Evolutionary conservation across 2,113 vertebrate genomes (phyloP).

Genomic region (Canis aureus): DNA sequence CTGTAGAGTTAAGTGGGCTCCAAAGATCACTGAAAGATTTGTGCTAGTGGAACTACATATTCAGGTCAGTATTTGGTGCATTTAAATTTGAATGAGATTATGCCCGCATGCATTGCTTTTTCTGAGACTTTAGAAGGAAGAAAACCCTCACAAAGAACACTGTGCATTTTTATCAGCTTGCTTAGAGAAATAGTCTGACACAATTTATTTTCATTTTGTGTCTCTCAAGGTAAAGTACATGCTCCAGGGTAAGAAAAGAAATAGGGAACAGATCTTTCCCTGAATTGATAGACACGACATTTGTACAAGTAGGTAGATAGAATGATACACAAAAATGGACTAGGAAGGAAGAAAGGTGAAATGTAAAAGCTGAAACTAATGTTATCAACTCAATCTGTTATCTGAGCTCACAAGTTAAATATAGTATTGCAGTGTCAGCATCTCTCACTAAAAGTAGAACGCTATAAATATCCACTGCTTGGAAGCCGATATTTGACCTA

Average conservation of each 20-base stretch:
- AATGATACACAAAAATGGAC: constrained; percentile 41
- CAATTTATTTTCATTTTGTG: constrained; percentile 60
- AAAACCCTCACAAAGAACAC: not conserved
- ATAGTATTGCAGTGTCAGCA: constrained; percentile 67
- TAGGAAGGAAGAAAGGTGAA: constrained; percentile 60
- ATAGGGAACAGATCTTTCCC: not conserved
- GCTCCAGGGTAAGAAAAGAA: constrained; percentile 38
- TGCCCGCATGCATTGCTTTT: not conserved
- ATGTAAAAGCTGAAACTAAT: constrained; percentile 55
- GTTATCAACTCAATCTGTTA: constrained; percentile 69
- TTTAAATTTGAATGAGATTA: not conserved
- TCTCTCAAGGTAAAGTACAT: constrained; percentile 26
- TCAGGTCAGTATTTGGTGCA: not conserved
- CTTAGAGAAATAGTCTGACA: constrained; percentile 55
- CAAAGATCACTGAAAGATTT: not conserved
- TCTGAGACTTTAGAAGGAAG: not conserved
- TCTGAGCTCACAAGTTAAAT: constrained; percentile 75
- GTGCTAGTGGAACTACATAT: not conserved
- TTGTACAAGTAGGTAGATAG: constrained; percentile 41
- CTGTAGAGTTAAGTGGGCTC: not conserved
- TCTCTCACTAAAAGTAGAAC: constrained; percentile 69
- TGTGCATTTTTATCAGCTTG: not conserved
- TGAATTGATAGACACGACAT: constrained; percentile 63
- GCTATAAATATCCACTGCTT: constrained; percentile 72
- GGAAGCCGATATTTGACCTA: constrained; percentile 69